Base-by-base conservation (phyloP, 2,113 vertebrate genomes). In the Triplophysa dalaica region DNA sequence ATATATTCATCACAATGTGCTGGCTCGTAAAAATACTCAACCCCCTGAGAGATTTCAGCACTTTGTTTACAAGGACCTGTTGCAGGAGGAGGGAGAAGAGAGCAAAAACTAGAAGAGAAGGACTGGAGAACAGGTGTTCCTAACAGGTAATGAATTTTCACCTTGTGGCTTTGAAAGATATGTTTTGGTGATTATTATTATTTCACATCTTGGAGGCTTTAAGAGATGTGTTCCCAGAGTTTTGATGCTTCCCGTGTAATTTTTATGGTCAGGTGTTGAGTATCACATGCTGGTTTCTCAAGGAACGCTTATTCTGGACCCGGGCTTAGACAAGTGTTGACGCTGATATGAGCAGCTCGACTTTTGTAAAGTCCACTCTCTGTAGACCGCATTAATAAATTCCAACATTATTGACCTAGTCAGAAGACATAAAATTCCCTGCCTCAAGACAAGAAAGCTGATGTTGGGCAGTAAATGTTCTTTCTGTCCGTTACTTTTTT, bases 41-140 rank as follows among this genome's bases (percentile, higher is more conserved):
- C 64, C 84, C 84, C 76, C 72, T 50, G 65, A 79, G 84, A 84
- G 64, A 75, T 65, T 83, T 83, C 81, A 69, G 74, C 81, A 67
- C 81, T 70, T 79, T 83, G 77, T 86, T 87, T 87, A 87, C 75
- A 76, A 83, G 79, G 66, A 76, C 82, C 81, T 84, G 82, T 73
- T 79, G 76, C 70, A 67, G 17, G 65, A 50, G 76, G 58, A 62
- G 69, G 41, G 33, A 33, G 38, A 21, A 68, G 14, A 22, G 52
- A 45, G 2, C 56, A 22, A 33, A 72, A 72, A 45, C 45, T 62
- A 24, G 2, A 1, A 75, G 61, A 17, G 73, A n/a, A 69, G 41
- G 74, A 48, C 56, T 58, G 56, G 50, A 61, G 65, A 81, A 65
- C 83, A 82, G 83, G 81, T 82, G 83, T 75, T 82, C 61, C 72